These are phyloP conservation scores for Campylomormyrus tamandua DNA, from an alignment of 2,113 vertebrate species.

Conservation along the genomic window DNA sequence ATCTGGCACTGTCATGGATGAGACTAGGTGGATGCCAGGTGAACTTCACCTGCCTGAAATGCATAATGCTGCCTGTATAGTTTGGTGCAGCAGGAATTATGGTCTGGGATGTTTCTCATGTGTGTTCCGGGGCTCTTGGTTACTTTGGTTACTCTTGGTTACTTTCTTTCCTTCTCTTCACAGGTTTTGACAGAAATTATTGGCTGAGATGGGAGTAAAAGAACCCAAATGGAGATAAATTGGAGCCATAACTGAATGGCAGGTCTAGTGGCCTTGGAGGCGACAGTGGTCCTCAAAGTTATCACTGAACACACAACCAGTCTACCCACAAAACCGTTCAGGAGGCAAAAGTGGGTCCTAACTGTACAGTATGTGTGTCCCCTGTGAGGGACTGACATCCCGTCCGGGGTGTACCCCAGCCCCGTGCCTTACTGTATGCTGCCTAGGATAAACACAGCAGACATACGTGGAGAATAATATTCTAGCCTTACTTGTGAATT, in stretches of 20 bases:
- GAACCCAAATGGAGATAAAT: neutral
- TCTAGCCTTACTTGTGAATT: neutral
- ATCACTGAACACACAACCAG: neutral
- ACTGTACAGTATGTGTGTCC: neutral
- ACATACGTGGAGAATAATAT: neutral
- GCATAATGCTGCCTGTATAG: neutral
- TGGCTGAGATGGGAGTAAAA: neutral
- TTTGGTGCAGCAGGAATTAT: neutral
- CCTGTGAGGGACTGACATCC: neutral
- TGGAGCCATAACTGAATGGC: neutral
- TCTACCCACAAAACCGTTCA: neutral
- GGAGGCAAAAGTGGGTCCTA: neutral
- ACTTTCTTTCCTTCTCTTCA: neutral
- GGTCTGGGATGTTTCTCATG: neutral
- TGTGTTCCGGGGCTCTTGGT: neutral
- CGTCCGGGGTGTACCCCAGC: too few species aligned
- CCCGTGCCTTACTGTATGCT: neutral
- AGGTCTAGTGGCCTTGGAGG: neutral
- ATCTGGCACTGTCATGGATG: neutral
- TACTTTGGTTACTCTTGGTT: too few species aligned
- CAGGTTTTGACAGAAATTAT: neutral
- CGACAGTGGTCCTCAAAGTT: neutral
- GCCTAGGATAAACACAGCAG: neutral
- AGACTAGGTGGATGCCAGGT: neutral
- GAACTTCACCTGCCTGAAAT: neutral